Conservation (phyloP, 2,797 vertebrate genomes). For the Lutjanus argentimaculatus region DNA sequence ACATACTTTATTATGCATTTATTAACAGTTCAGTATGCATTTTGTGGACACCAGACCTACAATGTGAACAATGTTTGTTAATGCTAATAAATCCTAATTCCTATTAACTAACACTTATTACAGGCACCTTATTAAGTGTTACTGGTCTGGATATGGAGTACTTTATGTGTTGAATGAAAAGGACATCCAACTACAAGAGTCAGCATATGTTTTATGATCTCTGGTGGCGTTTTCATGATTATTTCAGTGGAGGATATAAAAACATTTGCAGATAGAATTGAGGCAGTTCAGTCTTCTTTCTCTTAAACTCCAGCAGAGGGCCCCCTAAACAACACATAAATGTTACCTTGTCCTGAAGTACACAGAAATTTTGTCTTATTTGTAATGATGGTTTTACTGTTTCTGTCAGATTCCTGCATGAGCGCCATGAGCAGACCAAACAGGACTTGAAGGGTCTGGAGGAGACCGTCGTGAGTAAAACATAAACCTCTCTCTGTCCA, state of each 20-base stretch:
- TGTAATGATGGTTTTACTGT: conserved; percentile 26
- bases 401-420: conserved; percentile 90
- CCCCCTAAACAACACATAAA: conserved; percentile 8
- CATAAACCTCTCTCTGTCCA: not conserved
- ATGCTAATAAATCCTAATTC: no score
- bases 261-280: not conserved
- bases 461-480: conserved; percentile 93
- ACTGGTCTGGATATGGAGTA: not conserved
- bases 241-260: not conserved
- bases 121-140: no score
- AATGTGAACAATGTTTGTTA: no score
- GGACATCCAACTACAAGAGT: not conserved
- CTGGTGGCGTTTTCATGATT: not conserved
- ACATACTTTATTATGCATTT: no score
- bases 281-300: not conserved
- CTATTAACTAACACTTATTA: no score
- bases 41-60: no score
- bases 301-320: conserved; percentile 29
- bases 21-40: no score
- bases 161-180: not conserved
- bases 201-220: no score
- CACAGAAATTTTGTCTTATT: not conserved
- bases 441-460: conserved; percentile 96
- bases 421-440: conserved; percentile 95
- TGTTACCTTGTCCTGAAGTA: not conserved